Percentiles rank a stretch among this genome's conserved stretches.
These are phyloP conservation scores for Busseola fusca DNA, from an alignment of 2,888 invertebrate genomes.

Conservation along the genomic window DNA sequence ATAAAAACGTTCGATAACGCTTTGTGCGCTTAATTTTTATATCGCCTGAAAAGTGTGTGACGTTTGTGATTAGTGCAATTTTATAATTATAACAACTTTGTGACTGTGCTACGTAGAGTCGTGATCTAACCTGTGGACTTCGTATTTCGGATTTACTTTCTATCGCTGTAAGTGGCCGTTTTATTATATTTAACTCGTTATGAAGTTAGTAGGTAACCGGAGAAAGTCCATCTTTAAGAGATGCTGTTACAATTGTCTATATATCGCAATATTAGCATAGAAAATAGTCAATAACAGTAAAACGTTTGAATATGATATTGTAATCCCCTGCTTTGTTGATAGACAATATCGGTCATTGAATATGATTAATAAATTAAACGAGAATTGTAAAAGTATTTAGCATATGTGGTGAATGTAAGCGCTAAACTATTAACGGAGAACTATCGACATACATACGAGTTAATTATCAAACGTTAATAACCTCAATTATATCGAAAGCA, in stretches of 20 bases:
- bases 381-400: slow-evolving; percentile 36
- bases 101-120: slow-evolving; percentile 79
- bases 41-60: slow-evolving; percentile 66
- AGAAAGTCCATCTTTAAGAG: slow-evolving; percentile 75
- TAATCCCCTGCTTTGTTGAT: slow-evolving; percentile 44
- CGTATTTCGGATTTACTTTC: slow-evolving; percentile 87
- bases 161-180: slow-evolving; percentile 86
- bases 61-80: slow-evolving; percentile 69
- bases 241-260: slow-evolving; percentile 62
- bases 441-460: slow-evolving; percentile 41
- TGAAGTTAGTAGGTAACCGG: slow-evolving; percentile 70
- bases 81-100: slow-evolving; percentile 73
- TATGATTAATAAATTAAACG: slow-evolving; percentile 58
- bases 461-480: slow-evolving; percentile 57
- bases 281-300: slow-evolving; percentile 59
- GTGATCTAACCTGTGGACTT: slow-evolving; percentile 82
- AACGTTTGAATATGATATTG: slow-evolving; percentile 41
- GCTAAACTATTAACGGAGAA: slow-evolving; percentile 31
- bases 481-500: slow-evolving; percentile 57
- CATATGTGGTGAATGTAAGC: slow-evolving; percentile 33
- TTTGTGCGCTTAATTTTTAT: slow-evolving; percentile 69
- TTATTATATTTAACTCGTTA: slow-evolving; percentile 80
- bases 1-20: slow-evolving; percentile 79
- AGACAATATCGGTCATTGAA: slow-evolving; percentile 58
- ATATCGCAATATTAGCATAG: slow-evolving; percentile 55